phyloP scores from a whole-genome alignment of 2,797 vertebrate species.

The Oryzias dopingdopingensis region DNA sequence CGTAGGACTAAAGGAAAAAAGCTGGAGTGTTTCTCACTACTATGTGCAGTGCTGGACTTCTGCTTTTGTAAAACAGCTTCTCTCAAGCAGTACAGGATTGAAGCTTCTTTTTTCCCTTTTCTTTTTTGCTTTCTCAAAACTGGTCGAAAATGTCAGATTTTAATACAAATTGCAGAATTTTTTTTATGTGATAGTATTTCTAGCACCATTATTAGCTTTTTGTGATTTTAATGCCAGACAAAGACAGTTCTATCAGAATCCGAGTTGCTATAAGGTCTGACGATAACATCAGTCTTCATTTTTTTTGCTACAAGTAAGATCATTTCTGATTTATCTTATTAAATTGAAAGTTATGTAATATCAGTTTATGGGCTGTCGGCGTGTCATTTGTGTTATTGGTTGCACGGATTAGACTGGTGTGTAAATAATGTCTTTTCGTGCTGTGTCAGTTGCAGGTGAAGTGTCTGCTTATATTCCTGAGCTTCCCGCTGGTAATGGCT shows the following conservation, averaged over 20 bases:
- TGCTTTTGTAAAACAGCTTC: background rate
- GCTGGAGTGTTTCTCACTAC: background rate
- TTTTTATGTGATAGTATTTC: too few species aligned
- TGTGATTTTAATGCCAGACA: too few species aligned
- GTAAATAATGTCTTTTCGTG: conserved; percentile 6
- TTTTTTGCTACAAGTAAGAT: conserved; percentile 4
- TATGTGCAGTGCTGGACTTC: background rate
- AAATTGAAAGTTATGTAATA: background rate
- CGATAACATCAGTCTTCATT: too few species aligned
- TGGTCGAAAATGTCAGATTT: too few species aligned
- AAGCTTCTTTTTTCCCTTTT: too few species aligned
- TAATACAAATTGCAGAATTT: too few species aligned
- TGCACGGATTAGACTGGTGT: background rate
- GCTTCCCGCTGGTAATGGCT: conserved; percentile 75
- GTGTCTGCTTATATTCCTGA: conserved; percentile 80
- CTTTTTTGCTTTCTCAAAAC: too few species aligned
- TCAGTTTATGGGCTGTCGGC: background rate
- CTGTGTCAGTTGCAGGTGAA: conserved; percentile 74
- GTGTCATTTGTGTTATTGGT: background rate
- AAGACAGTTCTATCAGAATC: too few species aligned
- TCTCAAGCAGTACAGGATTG: too few species aligned
- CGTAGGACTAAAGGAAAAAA: background rate
- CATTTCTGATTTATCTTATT: background rate
- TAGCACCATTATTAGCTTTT: too few species aligned
- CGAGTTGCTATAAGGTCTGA: too few species aligned